These are phyloP conservation scores for Manduca sexta DNA, from an alignment of 1,140 invertebrate species.

Conservation along the genomic window DNA sequence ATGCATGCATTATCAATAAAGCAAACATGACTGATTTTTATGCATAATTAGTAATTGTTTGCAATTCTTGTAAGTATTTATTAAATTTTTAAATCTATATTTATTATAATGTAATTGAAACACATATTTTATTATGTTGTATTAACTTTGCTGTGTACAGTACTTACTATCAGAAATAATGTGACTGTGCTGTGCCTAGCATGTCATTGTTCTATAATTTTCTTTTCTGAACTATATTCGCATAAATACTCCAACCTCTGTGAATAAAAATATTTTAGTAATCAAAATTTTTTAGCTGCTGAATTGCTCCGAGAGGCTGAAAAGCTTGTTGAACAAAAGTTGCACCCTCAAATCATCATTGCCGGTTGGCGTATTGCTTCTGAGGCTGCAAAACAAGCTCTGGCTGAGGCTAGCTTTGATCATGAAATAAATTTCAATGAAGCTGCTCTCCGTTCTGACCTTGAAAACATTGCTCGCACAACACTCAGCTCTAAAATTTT, in stretches of 20 bases:
- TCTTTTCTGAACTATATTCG: too few relatives aligned
- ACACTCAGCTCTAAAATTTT: slow-evolving; percentile 99
- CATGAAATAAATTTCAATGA: slow-evolving; percentile 87
- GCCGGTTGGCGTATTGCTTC: slow-evolving; percentile 94
- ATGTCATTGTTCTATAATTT: too few relatives aligned
- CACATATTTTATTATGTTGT: too few relatives aligned
- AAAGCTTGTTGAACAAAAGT: slow-evolving; percentile 92
- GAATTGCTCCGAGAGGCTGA: slow-evolving; percentile 97
- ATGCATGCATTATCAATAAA: background rate
- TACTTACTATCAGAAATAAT: too few relatives aligned
- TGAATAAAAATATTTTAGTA: too few relatives aligned
- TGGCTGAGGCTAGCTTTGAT: slow-evolving; percentile 85
- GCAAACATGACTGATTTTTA: background rate
- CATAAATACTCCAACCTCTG: too few relatives aligned
- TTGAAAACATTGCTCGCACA: slow-evolving; percentile 97
- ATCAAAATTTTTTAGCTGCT: slow-evolving; percentile 77
- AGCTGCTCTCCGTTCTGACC: slow-evolving; percentile 88
- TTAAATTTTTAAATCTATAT: background rate
- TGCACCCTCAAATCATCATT: slow-evolving; percentile 99
- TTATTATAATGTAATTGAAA: too few relatives aligned
- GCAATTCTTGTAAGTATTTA: background rate
- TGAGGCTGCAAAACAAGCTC: slow-evolving; percentile 86
- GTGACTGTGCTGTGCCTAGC: too few relatives aligned
- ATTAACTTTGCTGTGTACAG: too few relatives aligned
- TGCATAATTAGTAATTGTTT: background rate